Base-by-base conservation (phyloP, 1,140 invertebrate genomes). In the Latrodectus geometricus region DNA sequence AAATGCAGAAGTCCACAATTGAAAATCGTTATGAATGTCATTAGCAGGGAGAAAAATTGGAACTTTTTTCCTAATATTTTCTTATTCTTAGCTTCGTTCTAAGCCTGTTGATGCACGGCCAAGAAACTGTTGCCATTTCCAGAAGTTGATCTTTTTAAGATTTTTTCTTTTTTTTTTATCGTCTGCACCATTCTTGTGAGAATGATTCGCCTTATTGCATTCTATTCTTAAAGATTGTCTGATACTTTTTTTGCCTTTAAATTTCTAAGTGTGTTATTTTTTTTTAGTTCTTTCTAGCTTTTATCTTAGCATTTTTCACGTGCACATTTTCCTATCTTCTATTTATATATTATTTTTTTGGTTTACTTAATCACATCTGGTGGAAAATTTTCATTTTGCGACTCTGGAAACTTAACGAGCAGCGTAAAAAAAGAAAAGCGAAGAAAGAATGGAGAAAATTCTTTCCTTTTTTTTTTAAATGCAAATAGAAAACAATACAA, bases 1-100 rank as follows among this genome's bases (percentile, higher is more conserved):
- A 49, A 17, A 50, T 35, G 2, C 50, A 56, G 20, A 23, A 76
- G 12, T 76, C 74, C 54, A 15, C 74, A 76, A 61, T 76, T 65
- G 74, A 56, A 76, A 76, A 76, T 76, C 74, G 74, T 76, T 76
- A 76, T 56, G 74, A 76, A 61, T 61, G 74, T 76, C 74, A 76
- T 76, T 76, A 76, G 74, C 21, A 61, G 74, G n/a, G 23, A 73
- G 70, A 73, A 73, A 76, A 76, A 61, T 61, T n/a, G 20, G 50
- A 56, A 11, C n/a, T 74, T 74, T 74, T 52, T 52, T 74, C 20
- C 72, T 9, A 15, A 17, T 35, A 66, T 66, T 66, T 66, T 66
- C 65, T 66, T 15, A n/a, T 17, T 35, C 69, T 48, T 14, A 74
- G 9, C 68, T 9, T 3, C 11, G 12, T 23, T 69, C 21, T 20